Percentiles rank a stretch among this genome's conserved stretches.
Evolutionary conservation across 1,140 invertebrate species (phyloP).

Genomic region (Ruditapes philippinarum): DNA sequence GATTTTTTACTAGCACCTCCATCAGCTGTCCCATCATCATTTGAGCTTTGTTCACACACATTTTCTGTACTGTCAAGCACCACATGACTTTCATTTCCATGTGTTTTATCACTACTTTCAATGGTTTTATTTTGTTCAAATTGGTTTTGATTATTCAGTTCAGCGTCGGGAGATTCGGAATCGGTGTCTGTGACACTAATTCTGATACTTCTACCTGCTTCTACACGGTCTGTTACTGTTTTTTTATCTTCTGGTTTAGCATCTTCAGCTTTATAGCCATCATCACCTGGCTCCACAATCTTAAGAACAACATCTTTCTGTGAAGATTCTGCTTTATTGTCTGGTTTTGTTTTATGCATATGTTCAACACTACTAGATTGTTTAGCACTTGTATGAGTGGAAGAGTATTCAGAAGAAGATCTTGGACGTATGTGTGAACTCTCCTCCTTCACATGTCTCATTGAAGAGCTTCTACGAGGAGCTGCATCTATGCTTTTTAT

Average conservation of each 20-base stretch:
- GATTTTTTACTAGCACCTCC: not conserved
- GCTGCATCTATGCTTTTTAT: not conserved
- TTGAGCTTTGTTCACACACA: not conserved
- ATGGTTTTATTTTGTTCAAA: not conserved
- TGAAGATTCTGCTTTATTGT: not conserved
- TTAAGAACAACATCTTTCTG: conserved; percentile 10
- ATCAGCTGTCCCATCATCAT: not conserved
- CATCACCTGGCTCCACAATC: conserved; percentile 15
- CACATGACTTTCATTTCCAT: not conserved
- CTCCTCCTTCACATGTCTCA: not conserved
- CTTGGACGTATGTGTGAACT: not conserved
- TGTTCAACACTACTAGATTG: not conserved
- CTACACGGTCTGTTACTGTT: not conserved
- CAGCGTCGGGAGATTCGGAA: not conserved
- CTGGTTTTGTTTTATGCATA: not conserved
- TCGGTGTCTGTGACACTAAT: conserved; percentile 54
- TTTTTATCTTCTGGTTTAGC: not conserved
- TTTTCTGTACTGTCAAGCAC: not conserved
- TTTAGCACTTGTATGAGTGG: not conserved
- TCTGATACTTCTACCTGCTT: not conserved
- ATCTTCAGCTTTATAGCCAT: not conserved
- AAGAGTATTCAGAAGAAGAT: not conserved
- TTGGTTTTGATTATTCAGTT: not conserved
- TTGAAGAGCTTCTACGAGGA: not conserved
- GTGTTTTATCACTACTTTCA: not conserved